These are phyloP conservation scores for Smutsia temminckii DNA, from an alignment of 2,797 vertebrate genomes.

Conservation along the genomic window DNA sequence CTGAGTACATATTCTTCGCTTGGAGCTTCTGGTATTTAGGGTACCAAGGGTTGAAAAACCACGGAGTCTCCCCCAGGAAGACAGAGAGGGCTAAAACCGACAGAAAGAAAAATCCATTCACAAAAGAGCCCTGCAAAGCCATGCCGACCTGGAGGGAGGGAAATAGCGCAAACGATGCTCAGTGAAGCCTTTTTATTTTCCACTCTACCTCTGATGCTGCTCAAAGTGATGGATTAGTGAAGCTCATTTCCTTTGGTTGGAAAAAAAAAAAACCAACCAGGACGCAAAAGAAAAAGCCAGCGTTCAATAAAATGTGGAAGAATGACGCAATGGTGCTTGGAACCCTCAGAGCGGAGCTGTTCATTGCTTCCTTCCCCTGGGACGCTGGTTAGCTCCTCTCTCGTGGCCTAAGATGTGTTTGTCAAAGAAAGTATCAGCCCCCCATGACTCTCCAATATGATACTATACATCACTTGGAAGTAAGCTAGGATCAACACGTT, in stretches of 20 bases:
- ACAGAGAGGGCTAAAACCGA: background rate
- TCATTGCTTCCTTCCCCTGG: constrained; percentile 87
- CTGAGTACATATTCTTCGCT: background rate
- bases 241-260: constrained; percentile 84
- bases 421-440: constrained; percentile 82
- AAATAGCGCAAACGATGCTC: constrained; percentile 19
- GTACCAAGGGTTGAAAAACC: background rate
- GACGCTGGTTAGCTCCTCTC: constrained; percentile 73
- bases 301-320: constrained; percentile 79
- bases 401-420: constrained; percentile 80
- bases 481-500: constrained; percentile 88
- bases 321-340: constrained; percentile 77
- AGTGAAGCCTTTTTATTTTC: constrained; percentile 79
- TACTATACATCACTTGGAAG: constrained; percentile 86
- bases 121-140: background rate
- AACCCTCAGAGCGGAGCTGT: constrained; percentile 80
- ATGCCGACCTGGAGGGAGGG: rapidly evolving
- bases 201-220: constrained; percentile 77
- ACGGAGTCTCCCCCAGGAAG: background rate
- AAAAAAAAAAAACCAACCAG: constrained; percentile 37
- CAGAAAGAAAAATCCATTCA: background rate
- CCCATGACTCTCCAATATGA: constrained; percentile 84
- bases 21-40: background rate
- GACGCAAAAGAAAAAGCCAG: constrained; percentile 74
- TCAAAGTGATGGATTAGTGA: constrained; percentile 82